These are phyloP conservation scores for Himalopsyche tibetana DNA, from an alignment of 2,888 invertebrate species.

Conservation along the genomic window DNA sequence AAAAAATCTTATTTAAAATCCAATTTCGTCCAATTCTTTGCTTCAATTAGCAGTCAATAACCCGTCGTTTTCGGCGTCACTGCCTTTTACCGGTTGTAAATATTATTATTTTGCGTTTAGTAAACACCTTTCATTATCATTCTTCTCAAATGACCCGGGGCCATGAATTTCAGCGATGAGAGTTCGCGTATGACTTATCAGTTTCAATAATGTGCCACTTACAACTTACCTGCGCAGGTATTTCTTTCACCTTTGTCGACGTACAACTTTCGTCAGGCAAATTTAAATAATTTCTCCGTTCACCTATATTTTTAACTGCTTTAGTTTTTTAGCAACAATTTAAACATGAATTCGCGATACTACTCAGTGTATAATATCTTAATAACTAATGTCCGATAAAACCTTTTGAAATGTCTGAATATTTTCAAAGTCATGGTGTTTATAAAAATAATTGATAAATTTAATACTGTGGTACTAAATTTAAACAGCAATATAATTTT, in stretches of 20 bases:
- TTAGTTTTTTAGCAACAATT: too few relatives aligned
- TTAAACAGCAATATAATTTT: too few relatives aligned
- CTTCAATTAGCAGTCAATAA: not conserved
- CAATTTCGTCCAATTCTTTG: too few relatives aligned
- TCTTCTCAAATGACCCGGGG: conserved; percentile 27
- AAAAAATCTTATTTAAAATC: too few relatives aligned
- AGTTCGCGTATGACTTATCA: conserved; percentile 31
- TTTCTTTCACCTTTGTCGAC: conserved; percentile 39
- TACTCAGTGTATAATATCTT: too few relatives aligned
- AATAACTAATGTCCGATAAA: too few relatives aligned
- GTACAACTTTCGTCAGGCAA: conserved; percentile 4
- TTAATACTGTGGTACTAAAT: too few relatives aligned
- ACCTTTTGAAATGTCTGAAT: too few relatives aligned
- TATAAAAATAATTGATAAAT: too few relatives aligned
- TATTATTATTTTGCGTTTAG: conserved; percentile 19
- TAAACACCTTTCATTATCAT: conserved; percentile 40
- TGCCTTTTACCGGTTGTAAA: conserved; percentile 28
- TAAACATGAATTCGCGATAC: too few relatives aligned
- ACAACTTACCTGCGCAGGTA: not conserved
- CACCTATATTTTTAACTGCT: conserved; percentile 20
- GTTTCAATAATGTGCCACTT: conserved; percentile 38
- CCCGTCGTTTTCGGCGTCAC: not conserved
- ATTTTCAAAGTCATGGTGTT: too few relatives aligned
- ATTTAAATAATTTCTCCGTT: conserved; percentile 33
- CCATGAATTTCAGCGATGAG: conserved; percentile 28